Evolutionary conservation across 2,797 vertebrate species (phyloP).

Genomic region (Pseudotriccus pelzelni): DNA sequence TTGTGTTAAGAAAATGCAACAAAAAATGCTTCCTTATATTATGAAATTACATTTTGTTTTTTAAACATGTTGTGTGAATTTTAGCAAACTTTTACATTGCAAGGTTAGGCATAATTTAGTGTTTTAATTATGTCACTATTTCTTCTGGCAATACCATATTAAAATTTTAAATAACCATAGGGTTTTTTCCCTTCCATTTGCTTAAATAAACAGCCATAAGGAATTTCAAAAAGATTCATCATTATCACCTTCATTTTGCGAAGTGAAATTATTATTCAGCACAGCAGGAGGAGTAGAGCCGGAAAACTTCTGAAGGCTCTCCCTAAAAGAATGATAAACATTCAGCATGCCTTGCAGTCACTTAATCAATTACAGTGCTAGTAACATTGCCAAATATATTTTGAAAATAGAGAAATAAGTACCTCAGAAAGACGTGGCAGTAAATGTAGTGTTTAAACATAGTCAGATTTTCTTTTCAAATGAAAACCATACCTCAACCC

Average conservation of each 20-base stretch:
- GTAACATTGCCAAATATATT: neutral
- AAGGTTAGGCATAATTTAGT: neutral
- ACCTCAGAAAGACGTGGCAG: neutral
- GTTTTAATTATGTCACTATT: neutral
- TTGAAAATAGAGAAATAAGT: neutral
- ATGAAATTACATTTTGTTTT: neutral
- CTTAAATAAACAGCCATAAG: neutral
- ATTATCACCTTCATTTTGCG: neutral
- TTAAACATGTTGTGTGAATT: neutral
- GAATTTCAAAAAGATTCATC: neutral
- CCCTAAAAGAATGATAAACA: neutral
- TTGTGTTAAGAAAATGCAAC: neutral
- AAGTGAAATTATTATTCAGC: slow-evolving; percentile 14
- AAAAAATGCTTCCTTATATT: accelerated
- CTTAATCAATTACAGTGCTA: neutral
- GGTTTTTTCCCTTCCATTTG: neutral
- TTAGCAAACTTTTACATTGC: neutral
- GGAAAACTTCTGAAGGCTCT: slow-evolving; percentile 1
- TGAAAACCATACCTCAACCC: neutral
- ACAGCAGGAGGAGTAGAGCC: neutral
- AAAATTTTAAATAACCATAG: neutral
- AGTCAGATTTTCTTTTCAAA: neutral
- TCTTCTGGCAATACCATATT: neutral
- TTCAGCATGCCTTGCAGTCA: neutral
- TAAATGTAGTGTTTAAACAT: neutral